Evolutionary conservation across 1,140 invertebrate genomes (phyloP).

Genomic region (Nylanderia fulva): DNA sequence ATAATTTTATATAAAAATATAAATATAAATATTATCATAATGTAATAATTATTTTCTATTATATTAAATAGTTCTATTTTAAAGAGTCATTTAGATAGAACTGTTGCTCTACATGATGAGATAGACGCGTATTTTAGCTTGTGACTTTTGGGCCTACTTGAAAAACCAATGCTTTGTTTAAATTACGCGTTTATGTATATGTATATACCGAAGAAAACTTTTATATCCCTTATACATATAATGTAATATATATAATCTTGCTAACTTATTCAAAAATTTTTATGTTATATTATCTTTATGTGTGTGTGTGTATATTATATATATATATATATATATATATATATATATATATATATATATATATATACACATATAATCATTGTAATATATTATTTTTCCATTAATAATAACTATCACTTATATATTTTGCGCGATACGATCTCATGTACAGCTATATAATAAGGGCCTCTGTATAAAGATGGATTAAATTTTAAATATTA

Average conservation of each 20-base stretch:
- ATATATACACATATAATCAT: conserved; percentile 48
- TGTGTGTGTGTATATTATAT: too few relatives aligned
- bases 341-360: too few relatives aligned
- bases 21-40: conserved; percentile 21
- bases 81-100: conserved; percentile 28
- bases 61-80: conserved; percentile 22
- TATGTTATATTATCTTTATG: conserved; percentile 47
- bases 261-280: conserved; percentile 54
- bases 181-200: neutral
- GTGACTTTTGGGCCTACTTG: conserved; percentile 41
- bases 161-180: neutral
- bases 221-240: conserved; percentile 6
- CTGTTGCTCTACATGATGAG: neutral
- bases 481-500: conserved; percentile 61
- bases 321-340: too few relatives aligned
- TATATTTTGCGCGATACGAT: conserved; percentile 58
- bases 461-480: conserved; percentile 59
- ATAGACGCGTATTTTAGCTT: conserved; percentile 42
- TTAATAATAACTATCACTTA: conserved; percentile 49
- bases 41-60: conserved; percentile 14
- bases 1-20: conserved; percentile 27
- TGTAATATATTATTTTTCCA: conserved; percentile 50
- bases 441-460: conserved; percentile 66
- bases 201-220: conserved; percentile 5
- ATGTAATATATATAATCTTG: conserved; percentile 19